Base-by-base conservation (phyloP, 2,888 invertebrate genomes). In the Drosophila pullipes region DNA sequence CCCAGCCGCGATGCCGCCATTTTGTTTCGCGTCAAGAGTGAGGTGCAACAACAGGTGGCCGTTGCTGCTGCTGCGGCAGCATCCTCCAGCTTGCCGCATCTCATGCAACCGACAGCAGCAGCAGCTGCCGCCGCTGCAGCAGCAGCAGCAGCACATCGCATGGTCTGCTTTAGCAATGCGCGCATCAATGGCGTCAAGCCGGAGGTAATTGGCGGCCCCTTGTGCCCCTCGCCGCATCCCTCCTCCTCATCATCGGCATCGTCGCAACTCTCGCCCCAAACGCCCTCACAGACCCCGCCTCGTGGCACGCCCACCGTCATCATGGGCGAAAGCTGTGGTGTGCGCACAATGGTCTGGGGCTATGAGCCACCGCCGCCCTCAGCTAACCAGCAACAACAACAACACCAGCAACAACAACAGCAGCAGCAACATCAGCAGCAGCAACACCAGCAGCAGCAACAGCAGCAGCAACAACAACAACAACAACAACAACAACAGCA, bases 271-370 rank as follows among this genome's bases (percentile, higher is more conserved):
- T 93, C 93, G 52, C 93, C 93, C 25, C 93, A 92, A 80, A 92
- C 94, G 88, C 92, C 94, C 76, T 93, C 93, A 31, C 93, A 93
- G 84, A 93, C 93, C 35, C 93, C 93, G 72, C 93, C 93, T 7
- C 95, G 94, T 91, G 96, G 93, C 89, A 96, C 98, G 60, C 98
- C 98, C 37, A 97, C 97, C 57, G 98, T 98, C 76, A 97, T 98
- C 82, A 97, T 98, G 97, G 98, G 98, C 58, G 98, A 98, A 93
- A 97, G 97, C 47, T 98, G 98, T 64, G 97, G 98, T 50, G 98
- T 98, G 0, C 94, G 96, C 55, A 95, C 95, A 31, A 95, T 95
- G 95, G 95, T 95, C 74, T 95, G 95, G 95, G 95, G 95, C 63
- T 94, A 93, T 66, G 94, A 94, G 72, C 93, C 95, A 28, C 95